Base-by-base conservation (phyloP, 2,113 vertebrate species). In the Rousettus leschenaultii region DNA sequence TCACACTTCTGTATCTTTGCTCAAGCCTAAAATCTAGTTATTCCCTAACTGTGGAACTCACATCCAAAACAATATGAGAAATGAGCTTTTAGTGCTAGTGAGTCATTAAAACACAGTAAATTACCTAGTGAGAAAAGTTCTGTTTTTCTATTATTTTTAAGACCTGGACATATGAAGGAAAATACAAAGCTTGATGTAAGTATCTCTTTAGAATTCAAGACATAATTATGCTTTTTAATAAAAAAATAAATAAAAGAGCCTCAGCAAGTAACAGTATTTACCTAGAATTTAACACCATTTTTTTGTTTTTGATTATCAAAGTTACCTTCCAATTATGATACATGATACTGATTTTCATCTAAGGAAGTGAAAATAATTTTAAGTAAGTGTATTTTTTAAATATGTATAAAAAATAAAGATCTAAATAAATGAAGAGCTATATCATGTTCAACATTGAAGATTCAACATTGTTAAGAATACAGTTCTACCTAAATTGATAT, bases 321-420 rank as follows among this genome's bases (percentile, higher is more conserved):
- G 19, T n/a, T 75, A 63, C 21, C 35, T 91, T 93, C 30, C 14
- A 77, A 43, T 66, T 78, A 89, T 40, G 22, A 24, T 18, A 94
- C 74, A 10, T 74, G 35, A 70, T 86, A 84, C 1, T 48, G 24
- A 53, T 38, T 95, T 95, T 80, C 59, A 70, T 80, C 14, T 18
- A 84, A 90, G n/a, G 43, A 80, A 87, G 21, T 51, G 2, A 82
- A 91, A 68, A 95, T 51, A 65, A 33, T 84, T 65, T 68, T 35
- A 96, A 71, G 38, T 82, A 75, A 83, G 48, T 45, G 3, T 80
- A 65, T 43, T 95, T 86, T 86, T 59, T 86, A 89, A 94, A 68
- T 61, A 10, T 40, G 15, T 61, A 12, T 35, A 74, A 12, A 74
- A 63, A 77, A 80, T 78, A 73, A 86, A 86, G 6, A 75, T 15